Conservation (phyloP, 2,888 invertebrate genomes). For the Vesta saturnalis region DNA sequence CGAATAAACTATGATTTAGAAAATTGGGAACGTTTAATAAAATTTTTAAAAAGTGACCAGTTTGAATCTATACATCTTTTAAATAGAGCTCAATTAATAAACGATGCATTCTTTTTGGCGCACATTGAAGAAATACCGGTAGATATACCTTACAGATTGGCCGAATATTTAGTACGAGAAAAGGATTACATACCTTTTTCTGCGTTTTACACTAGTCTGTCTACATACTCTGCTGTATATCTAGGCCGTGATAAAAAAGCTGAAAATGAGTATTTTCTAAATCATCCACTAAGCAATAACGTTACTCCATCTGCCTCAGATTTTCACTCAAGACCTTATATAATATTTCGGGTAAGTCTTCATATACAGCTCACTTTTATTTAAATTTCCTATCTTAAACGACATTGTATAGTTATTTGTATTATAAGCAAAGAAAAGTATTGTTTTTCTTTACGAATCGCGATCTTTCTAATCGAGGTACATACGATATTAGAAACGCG, state of each 20-base stretch:
- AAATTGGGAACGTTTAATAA: constrained; percentile 72
- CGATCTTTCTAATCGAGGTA: no score
- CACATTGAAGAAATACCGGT: constrained; percentile 68
- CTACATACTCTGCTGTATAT: not conserved
- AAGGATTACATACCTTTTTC: constrained; percentile 68
- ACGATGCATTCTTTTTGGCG: constrained; percentile 76
- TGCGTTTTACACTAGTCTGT: not conserved
- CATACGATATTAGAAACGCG: no score
- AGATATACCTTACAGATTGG: constrained; percentile 65
- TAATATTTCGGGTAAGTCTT: constrained; percentile 5
- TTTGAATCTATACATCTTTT: constrained; percentile 66
- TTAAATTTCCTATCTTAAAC: not conserved
- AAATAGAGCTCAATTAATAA: constrained; percentile 80
- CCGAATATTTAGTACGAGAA: constrained; percentile 68
- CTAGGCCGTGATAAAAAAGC: not conserved
- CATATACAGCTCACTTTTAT: not conserved
- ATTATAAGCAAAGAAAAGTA: no score
- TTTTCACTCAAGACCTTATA: not conserved
- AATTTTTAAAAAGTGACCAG: constrained; percentile 61
- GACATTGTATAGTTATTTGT: no score
- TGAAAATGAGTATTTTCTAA: not conserved
- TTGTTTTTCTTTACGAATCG: no score
- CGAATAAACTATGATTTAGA: constrained; percentile 75
- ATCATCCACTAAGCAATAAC: constrained; percentile 11
- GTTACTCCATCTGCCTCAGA: not conserved